These are phyloP conservation scores for Tenthredo distinguenda DNA, from an alignment of 2,888 invertebrate species.

Conservation along the genomic window DNA sequence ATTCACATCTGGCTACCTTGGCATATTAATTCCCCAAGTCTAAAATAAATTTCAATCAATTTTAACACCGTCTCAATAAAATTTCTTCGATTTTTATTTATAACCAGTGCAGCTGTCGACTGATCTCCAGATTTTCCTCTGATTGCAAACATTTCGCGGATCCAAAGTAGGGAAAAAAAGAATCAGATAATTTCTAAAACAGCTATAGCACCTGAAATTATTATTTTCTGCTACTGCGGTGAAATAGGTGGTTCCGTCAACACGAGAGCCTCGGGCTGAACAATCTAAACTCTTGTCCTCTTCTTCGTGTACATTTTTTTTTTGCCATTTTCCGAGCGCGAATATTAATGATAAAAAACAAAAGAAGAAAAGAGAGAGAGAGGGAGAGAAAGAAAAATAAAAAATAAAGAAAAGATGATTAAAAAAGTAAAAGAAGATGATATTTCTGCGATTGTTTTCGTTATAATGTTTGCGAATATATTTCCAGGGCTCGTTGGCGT, in stretches of 20 bases:
- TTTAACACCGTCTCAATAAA: background rate
- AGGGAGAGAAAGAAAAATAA: background rate
- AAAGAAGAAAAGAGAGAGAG: background rate
- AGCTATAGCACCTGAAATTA: background rate
- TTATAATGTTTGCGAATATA: conserved; percentile 43
- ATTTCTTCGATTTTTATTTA: background rate
- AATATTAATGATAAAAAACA: background rate
- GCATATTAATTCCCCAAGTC: background rate
- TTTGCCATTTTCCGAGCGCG: background rate
- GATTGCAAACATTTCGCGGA: background rate
- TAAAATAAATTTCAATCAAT: background rate
- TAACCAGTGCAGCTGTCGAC: background rate
- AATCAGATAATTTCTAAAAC: background rate
- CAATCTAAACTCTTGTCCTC: conserved; percentile 14
- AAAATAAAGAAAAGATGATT: background rate
- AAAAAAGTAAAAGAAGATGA: background rate
- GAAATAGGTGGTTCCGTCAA: conserved; percentile 3
- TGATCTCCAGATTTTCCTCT: background rate
- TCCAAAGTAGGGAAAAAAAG: background rate
- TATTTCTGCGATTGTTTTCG: conserved; percentile 38
- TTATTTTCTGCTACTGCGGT: background rate
- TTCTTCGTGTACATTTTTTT: background rate
- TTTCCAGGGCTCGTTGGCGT: conserved; percentile 92
- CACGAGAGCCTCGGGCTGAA: conserved; percentile 32
- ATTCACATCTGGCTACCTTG: background rate